Base-by-base conservation (phyloP, 2,113 vertebrate species). In the Siphamia tubifer region DNA sequence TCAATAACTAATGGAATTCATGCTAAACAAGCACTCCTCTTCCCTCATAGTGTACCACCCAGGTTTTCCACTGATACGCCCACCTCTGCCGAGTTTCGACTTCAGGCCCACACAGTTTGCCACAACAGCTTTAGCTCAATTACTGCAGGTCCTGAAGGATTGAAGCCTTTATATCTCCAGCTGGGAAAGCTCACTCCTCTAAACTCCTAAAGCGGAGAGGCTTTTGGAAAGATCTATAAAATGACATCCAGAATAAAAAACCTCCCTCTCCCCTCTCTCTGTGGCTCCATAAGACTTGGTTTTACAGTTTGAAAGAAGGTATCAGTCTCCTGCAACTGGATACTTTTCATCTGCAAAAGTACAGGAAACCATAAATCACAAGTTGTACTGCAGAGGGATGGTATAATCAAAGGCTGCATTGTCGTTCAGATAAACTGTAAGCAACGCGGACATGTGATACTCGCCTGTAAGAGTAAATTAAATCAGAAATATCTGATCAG, bases 111-210 rank as follows among this genome's bases (percentile, higher is more conserved):
- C 85, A 85, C 82, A 87, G 73, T 78, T 61, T 54, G 81, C 54
- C 67, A 53, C 66, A 63, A 61, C 77, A 68, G 67, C 67, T 79
- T 77, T 51, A 61, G 76, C 68, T 82, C 76, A 64, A 65, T 79
- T 76, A 81, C 58, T 9, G 74, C 49, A 39, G 69, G 81, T 68
- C 74, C 61, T 57, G 61, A 68, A 21, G 74, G 66, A 78, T 13
- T 68, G 62, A 83, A 65, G 69, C 58, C 51, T 61, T 75, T 66
- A 57, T 65, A 58, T 67, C 75, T 70, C 63, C 85, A 89, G 89
- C 88, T 90, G 89, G 84, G 73, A 79, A 68, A 72, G 72, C 79
- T 90, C 88, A 83, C 64, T 65, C 48, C 34, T 47, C 73, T 68
- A 69, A 68, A 75, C 64, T 56, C 54, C 45, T 24, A 61, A 27